Evolutionary conservation across 2,113 vertebrate genomes (phyloP), one percentile per base, ranked within the genome.

Genomic region (Ochotona princeps): DNA sequence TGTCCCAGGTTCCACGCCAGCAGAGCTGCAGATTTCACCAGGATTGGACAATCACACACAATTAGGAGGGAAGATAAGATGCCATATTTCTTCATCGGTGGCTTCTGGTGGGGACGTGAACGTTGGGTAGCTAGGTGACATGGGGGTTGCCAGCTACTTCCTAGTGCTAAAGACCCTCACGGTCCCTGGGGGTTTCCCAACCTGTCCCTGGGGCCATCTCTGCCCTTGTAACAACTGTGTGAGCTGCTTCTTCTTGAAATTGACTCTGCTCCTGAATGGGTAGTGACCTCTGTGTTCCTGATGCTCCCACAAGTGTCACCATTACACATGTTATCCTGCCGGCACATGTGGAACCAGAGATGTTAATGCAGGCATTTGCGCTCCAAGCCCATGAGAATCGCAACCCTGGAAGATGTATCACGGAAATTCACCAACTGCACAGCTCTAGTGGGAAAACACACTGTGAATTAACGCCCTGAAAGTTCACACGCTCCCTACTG

Each of bases 391-490:
- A 65, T 1, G 9, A 87, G 60, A 92, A 72, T 82, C 57, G 87
- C n/a, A 79, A 49, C 2, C 28, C 61, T 80, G 61, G 72, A 91
- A 93, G 76, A 63, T 10, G 26, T 25, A 35, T 6, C 35, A 63
- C 54, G 38, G 63, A 84, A 89, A 85, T 57, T 63, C 21, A 32
- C 72, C 91, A 92, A 88, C 6, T 51, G 70, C 80, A 76, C 47
- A 51, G 21, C 12, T 61, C 47, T 1, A 4, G 20, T 18, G 5
- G 18, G 32, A 78, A 79, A 73, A 28, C 44, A 67, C 17, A 54
- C 0, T 21, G 54, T 65, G 51, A 89, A 75, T 30, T 70, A 35
- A 49, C 23, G 87, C 73, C 15, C 0, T 30, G 38, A 30, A 86
- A 76, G 44, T 49, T 26, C 47, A 11, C 6, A 2, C 3, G 49